Percentiles rank a stretch among this genome's conserved stretches.
Conservation (phyloP, 1,140 invertebrate genomes). For the Copidosoma floridanum region DNA sequence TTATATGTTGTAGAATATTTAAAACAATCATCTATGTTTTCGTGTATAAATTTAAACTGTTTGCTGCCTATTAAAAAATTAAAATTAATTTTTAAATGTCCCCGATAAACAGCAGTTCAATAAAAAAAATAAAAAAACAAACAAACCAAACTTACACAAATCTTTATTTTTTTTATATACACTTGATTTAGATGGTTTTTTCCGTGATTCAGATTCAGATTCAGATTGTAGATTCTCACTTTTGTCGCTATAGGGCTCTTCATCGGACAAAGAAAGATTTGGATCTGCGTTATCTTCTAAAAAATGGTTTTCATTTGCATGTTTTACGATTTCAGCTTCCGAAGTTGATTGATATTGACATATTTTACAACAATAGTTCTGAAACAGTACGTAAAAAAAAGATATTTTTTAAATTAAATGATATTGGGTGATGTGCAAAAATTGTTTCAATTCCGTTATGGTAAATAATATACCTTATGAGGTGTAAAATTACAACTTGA, state of each 20-base stretch:
- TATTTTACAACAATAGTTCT: constrained; percentile 45
- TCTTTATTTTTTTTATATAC: constrained; percentile 28
- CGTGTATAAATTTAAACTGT: constrained; percentile 31
- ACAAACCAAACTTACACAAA: constrained; percentile 9
- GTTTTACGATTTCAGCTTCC: constrained; percentile 36
- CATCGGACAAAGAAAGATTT: constrained; percentile 26
- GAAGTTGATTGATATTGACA: constrained; percentile 37
- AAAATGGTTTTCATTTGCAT: constrained; percentile 38
- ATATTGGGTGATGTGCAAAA: no score
- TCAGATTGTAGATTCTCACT: no score
- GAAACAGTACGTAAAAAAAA: background rate
- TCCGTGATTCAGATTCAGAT: no score
- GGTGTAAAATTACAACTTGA: constrained; percentile 43
- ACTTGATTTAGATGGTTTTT: no score
- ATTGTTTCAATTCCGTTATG: no score
- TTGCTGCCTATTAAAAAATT: background rate
- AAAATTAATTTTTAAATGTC: background rate
- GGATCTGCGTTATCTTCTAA: constrained; percentile 13
- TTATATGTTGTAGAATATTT: constrained; percentile 21
- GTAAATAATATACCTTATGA: constrained; percentile 35
- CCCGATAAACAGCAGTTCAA: constrained; percentile 6
- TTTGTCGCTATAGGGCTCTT: no score
- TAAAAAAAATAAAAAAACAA: constrained; percentile 25
- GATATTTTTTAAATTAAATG: constrained; percentile 8
- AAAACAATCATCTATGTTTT: background rate